These are phyloP conservation scores for Monochamus alternatus DNA, from an alignment of 2,888 invertebrate species.

Conservation along the genomic window DNA sequence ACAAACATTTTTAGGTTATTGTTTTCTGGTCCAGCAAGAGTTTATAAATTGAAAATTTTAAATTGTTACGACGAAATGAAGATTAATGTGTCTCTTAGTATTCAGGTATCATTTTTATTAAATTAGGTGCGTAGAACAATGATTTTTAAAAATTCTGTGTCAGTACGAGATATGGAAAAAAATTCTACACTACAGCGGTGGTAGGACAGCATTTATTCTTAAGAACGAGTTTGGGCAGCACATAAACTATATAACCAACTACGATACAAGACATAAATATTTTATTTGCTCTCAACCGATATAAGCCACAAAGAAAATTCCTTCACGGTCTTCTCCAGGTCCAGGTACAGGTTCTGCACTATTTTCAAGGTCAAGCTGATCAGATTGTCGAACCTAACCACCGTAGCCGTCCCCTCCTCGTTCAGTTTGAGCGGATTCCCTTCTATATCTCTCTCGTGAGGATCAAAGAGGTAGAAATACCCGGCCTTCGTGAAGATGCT, in stretches of 20 bases:
- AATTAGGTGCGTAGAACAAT: too few species aligned
- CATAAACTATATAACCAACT: conserved; percentile 1
- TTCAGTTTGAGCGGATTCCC: conserved; percentile 61
- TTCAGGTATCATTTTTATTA: too few species aligned
- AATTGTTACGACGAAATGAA: too few species aligned
- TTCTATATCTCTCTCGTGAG: conserved; percentile 73
- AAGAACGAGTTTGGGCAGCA: background rate
- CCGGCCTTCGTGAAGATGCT: conserved; percentile 73
- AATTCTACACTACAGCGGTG: background rate
- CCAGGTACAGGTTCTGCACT: conserved; percentile 55
- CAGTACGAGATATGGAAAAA: background rate
- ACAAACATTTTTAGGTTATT: too few species aligned
- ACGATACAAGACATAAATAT: background rate
- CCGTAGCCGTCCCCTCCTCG: conserved; percentile 55
- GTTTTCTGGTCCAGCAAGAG: too few species aligned
- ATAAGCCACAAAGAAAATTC: conserved; percentile 55
- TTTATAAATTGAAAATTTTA: too few species aligned
- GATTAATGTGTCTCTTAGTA: too few species aligned
- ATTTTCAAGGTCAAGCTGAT: conserved; percentile 52
- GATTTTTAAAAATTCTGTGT: too few species aligned
- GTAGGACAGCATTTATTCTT: background rate
- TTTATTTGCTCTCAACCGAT: conserved; percentile 40
- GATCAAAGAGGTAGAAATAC: conserved; percentile 77
- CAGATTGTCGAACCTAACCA: conserved; percentile 56
- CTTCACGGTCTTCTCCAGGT: conserved; percentile 36